phyloP scores from a whole-genome alignment of 2,113 vertebrate species.

The Ursus arctos region DNA sequence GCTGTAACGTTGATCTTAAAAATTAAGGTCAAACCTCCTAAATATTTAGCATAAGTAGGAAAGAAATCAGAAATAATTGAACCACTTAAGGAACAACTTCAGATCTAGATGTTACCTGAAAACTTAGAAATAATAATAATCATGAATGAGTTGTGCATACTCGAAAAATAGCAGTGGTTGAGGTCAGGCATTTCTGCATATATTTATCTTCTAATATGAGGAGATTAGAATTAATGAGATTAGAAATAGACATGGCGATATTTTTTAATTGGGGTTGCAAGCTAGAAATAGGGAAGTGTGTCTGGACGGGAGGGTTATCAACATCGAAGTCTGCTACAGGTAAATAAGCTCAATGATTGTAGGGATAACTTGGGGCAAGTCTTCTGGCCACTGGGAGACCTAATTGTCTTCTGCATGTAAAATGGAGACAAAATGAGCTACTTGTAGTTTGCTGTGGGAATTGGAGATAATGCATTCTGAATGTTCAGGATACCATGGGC shows the following conservation, averaged over 20 bases:
- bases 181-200: neutral
- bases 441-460: neutral
- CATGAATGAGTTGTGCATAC: neutral
- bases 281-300: neutral
- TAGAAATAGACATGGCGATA: neutral
- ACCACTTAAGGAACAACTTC: neutral
- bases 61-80: constrained; percentile 27
- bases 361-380: neutral
- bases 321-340: neutral
- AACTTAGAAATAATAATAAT: constrained; percentile 24
- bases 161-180: neutral
- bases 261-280: constrained; percentile 8
- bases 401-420: neutral
- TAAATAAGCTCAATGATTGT: neutral
- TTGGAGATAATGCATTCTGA: neutral
- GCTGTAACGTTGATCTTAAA: constrained; percentile 22
- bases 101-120: constrained; percentile 35
- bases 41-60: neutral
- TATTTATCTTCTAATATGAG: constrained; percentile 41
- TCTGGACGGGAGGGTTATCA: neutral
- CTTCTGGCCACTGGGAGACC: neutral
- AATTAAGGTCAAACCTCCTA: neutral
- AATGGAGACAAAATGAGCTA: neutral
- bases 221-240: constrained; percentile 34
- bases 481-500: neutral